Base-by-base conservation (phyloP, 2,113 vertebrate genomes). In the Centropristis striata region DNA sequence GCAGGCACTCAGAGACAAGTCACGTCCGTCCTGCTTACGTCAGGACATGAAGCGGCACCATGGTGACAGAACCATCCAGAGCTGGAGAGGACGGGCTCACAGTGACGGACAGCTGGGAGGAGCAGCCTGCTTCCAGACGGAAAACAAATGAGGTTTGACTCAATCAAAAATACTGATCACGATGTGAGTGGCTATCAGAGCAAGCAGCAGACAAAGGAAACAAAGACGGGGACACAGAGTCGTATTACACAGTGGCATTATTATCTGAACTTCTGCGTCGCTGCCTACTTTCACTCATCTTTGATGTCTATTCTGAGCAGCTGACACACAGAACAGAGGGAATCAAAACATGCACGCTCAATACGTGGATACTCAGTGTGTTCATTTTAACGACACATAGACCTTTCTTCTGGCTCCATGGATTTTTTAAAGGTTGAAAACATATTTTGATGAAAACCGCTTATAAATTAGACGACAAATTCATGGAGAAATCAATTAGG, bases 21-120 rank as follows among this genome's bases (percentile, higher is more conserved):
- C 80, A 86, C 46, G 39, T 84, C 61, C 28, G 21, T 53, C 58
- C 54, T 67, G 75, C 76, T 91, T 83, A 91, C 85, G 88, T 91
- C 92, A 93, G 71, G 70, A 83, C 69, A 79, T 25, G 71, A 84
- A 53, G 65, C 25, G 80, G 87, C 70, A 73, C 88, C 92, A 92
- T 94, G 91, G 92, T 75, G 88, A 94, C 81, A 73, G 67, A 89
- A 80, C 87, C 67, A 42, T 70, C 65, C 75, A 69, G 53, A 73
- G 70, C 70, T 47, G 32, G 66, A 73, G 64, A 75, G 85, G 63
- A 90, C 5, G 66, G 46, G 84, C 69, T 76, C 42, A 36, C 0
- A 41, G 39, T 16, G 71, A 76, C 18, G 51, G 63, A 55, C 77
- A 72, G 67, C 70, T 28, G 36, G 37, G 77, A 36, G 50, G 49